Conservation (phyloP, 2,113 vertebrate genomes). For the Zapus hudsonius region DNA sequence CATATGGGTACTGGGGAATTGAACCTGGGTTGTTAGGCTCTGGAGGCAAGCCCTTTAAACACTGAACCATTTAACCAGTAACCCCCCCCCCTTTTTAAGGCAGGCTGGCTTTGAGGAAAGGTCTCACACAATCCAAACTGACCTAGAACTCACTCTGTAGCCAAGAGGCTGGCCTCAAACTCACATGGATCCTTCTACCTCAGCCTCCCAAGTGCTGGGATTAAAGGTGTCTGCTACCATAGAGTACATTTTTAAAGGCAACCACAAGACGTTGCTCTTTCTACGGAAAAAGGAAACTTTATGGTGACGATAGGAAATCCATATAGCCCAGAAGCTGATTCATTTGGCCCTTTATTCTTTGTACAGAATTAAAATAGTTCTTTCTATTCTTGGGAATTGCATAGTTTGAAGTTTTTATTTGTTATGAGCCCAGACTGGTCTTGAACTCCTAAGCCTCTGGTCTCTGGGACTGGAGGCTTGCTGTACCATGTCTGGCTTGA, state of each 20-base stretch:
- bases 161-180: no score
- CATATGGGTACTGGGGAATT: no score
- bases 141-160: no score
- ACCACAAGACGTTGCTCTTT: neutral
- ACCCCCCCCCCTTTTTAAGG: no score
- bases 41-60: no score
- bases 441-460: neutral
- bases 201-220: no score
- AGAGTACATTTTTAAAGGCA: neutral
- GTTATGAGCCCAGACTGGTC: neutral
- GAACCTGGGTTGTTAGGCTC: no score
- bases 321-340: neutral
- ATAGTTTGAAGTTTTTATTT: constrained; percentile 3
- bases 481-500: no score
- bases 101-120: neutral
- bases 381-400: neutral
- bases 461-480: neutral
- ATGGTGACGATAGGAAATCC: neutral
- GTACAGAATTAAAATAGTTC: neutral
- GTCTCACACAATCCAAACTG: no score
- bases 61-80: no score
- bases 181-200: no score
- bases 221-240: no score
- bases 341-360: neutral
- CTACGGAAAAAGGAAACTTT: constrained; percentile 7